Evolutionary conservation across 2,888 invertebrate genomes (phyloP), one percentile per base, ranked within the genome.

Genomic region (Ethmia dodecea): DNA sequence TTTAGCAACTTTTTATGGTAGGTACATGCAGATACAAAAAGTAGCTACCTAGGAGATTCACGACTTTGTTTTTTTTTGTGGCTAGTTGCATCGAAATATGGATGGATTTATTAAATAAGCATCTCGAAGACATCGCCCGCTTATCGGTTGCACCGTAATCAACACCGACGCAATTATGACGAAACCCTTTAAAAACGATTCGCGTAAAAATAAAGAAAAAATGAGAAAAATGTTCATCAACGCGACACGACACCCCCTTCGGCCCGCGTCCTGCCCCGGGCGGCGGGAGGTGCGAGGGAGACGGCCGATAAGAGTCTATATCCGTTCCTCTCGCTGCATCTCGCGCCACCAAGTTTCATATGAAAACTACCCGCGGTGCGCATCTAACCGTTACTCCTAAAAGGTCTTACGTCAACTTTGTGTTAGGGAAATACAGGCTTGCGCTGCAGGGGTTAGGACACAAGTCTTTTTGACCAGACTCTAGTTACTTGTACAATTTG

Each of bases 101-200:
- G n/a, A n/a, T 5, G 5, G 10, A 15, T 2, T 10, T 28, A 8
- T 5, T 28, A 15, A 22, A 22, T 26, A 30, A 16, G 15, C 6
- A 12, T 16, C 13, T 31, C 8, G 11, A 31, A 28, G 40, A 36
- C 22, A 31, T 37, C 28, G 39, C 38, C 50, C 47, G 65, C 67
- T 76, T 73, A 78, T 81, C 76, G 62, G 64, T 61, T 59, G 60
- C 58, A 63, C 62, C 73, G 74, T 84, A 79, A 84, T 81, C 76
- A 74, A 59, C 66, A 65, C 62, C 73, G 71, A 74, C 72, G 81
- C 80, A 80, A 86, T 84, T 84, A 86, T 86, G 83, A 84, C 73
- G 79, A 79, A 84, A 84, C 84, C 84, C 83, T 81, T 86, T 81
- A 84, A 84, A 84, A 86, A 77, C 83, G 84, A 81, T 83, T 86